phyloP scores from a whole-genome alignment of 2,797 vertebrate species.

The Pogoniulus pusillus region DNA sequence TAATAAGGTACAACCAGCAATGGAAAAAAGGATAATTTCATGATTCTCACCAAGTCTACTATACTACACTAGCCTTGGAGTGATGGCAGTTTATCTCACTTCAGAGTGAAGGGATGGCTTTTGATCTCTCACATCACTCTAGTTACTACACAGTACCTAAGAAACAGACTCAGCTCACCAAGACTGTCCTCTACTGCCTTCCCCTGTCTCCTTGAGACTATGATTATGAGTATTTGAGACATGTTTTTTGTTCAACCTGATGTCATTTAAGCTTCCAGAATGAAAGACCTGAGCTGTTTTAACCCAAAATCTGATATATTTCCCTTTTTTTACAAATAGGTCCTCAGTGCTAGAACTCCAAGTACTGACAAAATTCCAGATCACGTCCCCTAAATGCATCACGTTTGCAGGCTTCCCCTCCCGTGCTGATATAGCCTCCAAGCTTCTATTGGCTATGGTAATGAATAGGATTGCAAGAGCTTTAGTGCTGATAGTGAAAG shows the following conservation, averaged over 20 bases:
- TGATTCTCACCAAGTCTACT: not conserved
- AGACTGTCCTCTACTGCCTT: not conserved
- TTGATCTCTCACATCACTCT: not conserved
- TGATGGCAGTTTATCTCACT: not conserved
- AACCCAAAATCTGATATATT: accelerated
- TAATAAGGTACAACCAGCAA: not conserved
- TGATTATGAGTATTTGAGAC: not conserved
- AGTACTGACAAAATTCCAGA: not conserved
- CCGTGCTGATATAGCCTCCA: not conserved
- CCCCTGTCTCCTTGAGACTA: not conserved
- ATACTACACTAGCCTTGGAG: not conserved
- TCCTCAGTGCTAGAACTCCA: not conserved
- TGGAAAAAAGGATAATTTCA: not conserved
- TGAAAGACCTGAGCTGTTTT: not conserved
- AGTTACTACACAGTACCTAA: not conserved
- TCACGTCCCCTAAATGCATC: accelerated
- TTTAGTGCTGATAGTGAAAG: not conserved
- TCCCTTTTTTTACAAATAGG: not conserved
- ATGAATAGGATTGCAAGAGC: not conserved
- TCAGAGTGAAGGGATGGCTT: not conserved
- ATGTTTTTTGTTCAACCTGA: not conserved
- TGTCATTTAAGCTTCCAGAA: not conserved
- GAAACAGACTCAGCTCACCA: not conserved
- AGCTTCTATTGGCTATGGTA: not conserved
- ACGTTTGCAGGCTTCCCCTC: not conserved